These are phyloP conservation scores for Liolophura sinensis DNA, from an alignment of 1,140 invertebrate genomes.

Conservation along the genomic window DNA sequence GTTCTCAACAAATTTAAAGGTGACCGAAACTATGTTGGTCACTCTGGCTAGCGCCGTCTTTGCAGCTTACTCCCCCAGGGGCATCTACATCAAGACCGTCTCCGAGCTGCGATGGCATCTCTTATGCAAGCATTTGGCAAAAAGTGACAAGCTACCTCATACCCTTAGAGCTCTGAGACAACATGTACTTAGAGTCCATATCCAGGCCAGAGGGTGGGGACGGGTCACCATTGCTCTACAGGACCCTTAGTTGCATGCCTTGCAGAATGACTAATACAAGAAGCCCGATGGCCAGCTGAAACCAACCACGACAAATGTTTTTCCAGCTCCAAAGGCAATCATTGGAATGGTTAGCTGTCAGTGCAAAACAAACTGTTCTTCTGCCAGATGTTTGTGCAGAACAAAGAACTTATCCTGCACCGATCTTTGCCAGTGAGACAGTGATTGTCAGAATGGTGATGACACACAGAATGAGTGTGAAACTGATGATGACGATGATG, in stretches of 20 bases:
- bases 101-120: slow-evolving; percentile 17
- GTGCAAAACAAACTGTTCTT: slow-evolving; percentile 23
- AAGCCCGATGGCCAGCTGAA: slow-evolving; percentile 6
- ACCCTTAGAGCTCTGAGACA: slow-evolving; percentile 13
- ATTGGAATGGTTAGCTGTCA: slow-evolving; percentile 23
- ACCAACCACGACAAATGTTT: slow-evolving; percentile 11
- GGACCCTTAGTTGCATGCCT: too few species aligned
- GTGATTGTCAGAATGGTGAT: too few species aligned
- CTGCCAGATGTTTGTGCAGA: slow-evolving; percentile 22
- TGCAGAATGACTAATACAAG: slow-evolving; percentile 25
- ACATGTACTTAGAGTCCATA: slow-evolving; percentile 16
- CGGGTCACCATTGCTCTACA: too few species aligned
- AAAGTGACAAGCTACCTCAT: slow-evolving; percentile 24
- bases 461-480: too few species aligned
- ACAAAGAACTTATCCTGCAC: slow-evolving; percentile 18
- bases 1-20: slow-evolving; percentile 1
- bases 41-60: slow-evolving; percentile 1
- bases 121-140: slow-evolving; percentile 21
- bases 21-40: neutral
- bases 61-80: neutral
- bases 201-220: too few species aligned
- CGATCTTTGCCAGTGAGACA: too few species aligned
- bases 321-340: slow-evolving; percentile 20
- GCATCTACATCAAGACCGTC: slow-evolving; percentile 15
- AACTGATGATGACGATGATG: too few species aligned